Base-by-base conservation (phyloP, 2,888 invertebrate genomes). In the Itoplectis maculator region DNA sequence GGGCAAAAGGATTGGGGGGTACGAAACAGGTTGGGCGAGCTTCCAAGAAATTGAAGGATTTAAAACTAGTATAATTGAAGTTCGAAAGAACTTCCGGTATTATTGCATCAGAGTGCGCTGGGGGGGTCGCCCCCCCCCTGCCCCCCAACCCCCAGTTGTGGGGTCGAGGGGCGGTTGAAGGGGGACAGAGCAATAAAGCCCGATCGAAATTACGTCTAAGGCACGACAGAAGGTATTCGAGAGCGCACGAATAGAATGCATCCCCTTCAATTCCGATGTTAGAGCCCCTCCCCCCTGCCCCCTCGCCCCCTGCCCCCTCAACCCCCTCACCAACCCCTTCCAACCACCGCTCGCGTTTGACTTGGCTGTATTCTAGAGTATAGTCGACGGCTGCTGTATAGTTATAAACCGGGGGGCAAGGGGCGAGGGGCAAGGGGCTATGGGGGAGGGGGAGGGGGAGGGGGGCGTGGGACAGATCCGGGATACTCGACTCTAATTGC, bases 191-290 rank as follows among this genome's bases (percentile, higher is more conserved):
- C 85, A 86, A 87, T 87, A 86, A 86, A 87, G 85, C 69, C 54
- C 61, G 63, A 82, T 85, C 82, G 85, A 83, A 87, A 88, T 87
- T 85, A 85, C 85, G 85, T 86, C 84, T 83, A 82, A 79, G 76
- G 86, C 83, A 86, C 85, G 85, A 84, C 83, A 83, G 80, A 74
- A 75, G 84, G 84, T 84, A 85, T 85, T 86, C 69, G 81, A 76
- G 83, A 74, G 70, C 79, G 79, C 72, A 63, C 72, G 79, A 77
- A 69, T 54, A 84, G 82, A 86, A 85, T 81, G 84, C 84, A 80
- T 56, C 83, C 59, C 75, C 85, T 84, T 87, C 86, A 85, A 87
- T 87, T 87, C 84, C 84, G 56, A 80, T 63, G 84, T 82, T 79
- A 59, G 69, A 70, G 74, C 68, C 37, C 23, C 20, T 66, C 20